Evolutionary conservation across 2,888 invertebrate genomes (phyloP).

Genomic region (Serripes groenlandicus): DNA sequence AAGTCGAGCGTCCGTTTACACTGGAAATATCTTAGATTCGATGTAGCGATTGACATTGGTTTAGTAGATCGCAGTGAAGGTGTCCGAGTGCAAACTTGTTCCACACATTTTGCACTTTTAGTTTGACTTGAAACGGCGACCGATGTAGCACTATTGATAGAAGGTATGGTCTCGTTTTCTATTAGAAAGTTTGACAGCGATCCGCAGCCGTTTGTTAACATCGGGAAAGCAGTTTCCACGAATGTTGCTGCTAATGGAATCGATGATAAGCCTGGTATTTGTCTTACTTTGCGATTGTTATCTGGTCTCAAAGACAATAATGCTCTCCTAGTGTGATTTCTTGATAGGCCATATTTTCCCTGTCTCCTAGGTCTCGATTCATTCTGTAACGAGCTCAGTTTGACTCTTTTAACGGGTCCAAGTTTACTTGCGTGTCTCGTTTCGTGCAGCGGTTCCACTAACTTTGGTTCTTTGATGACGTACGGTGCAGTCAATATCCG

Average conservation of each 20-base stretch:
- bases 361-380: conserved; percentile 1
- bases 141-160: conserved; percentile 13
- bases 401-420: conserved; percentile 36
- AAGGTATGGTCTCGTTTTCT: conserved; percentile 15
- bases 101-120: neutral
- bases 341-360: neutral
- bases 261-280: neutral
- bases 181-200: conserved; percentile 9
- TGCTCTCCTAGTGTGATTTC: neutral
- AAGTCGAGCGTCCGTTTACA: conserved; percentile 44
- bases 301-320: neutral
- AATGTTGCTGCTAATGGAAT: neutral
- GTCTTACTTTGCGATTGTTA: neutral
- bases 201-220: neutral
- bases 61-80: conserved; percentile 8
- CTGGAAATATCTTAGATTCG: conserved; percentile 26
- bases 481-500: neutral
- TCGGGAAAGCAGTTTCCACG: neutral
- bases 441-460: conserved; percentile 38
- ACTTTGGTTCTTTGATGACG: neutral
- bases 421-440: conserved; percentile 37
- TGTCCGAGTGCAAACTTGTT: conserved; percentile 4
- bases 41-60: conserved; percentile 25
- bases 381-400: neutral
- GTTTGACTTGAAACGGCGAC: neutral